Percentiles rank a stretch among this genome's conserved stretches.
These are phyloP conservation scores for Myotis lucifugus DNA, from an alignment of 2,113 vertebrate genomes.

Conservation along the genomic window DNA sequence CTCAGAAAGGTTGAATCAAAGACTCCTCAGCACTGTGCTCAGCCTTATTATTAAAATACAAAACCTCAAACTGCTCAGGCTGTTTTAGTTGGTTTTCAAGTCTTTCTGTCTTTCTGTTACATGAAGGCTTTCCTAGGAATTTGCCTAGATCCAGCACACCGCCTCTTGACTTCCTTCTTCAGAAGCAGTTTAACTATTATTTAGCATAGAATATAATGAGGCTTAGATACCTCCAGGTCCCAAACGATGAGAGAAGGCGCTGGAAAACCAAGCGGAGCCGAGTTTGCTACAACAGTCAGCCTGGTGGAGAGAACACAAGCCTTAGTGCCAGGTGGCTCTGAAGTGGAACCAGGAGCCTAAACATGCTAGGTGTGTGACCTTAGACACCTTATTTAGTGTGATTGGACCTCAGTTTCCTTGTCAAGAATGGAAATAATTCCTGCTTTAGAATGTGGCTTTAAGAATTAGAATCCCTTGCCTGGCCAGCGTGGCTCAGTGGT, in stretches of 20 bases:
- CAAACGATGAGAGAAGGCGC: not conserved
- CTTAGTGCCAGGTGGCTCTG: not conserved
- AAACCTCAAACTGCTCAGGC: not conserved
- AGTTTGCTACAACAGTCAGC: not conserved
- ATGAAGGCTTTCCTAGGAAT: slow-evolving; percentile 2
- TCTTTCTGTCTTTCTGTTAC: not conserved
- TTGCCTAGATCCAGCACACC: not conserved
- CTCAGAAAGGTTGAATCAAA: slow-evolving; percentile 14
- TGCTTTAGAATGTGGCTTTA: not conserved
- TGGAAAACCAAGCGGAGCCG: not conserved
- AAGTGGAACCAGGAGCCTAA: not conserved
- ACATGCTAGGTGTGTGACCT: not conserved
- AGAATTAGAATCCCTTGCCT: not conserved
- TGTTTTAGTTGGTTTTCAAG: slow-evolving; percentile 22
- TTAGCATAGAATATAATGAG: not conserved
- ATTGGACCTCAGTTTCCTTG: not conserved
- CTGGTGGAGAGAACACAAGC: not conserved
- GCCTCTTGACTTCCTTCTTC: not conserved
- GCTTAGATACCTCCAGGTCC: not conserved
- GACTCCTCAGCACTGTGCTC: not conserved
- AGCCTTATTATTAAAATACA: slow-evolving; percentile 48
- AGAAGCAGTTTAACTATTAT: slow-evolving; percentile 48
- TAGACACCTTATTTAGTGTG: not conserved
- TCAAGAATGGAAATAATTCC: not conserved
- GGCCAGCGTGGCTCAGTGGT: not conserved